Evolutionary conservation across 2,888 invertebrate species (phyloP).

Genomic region (Phyto melanocephala): DNA sequence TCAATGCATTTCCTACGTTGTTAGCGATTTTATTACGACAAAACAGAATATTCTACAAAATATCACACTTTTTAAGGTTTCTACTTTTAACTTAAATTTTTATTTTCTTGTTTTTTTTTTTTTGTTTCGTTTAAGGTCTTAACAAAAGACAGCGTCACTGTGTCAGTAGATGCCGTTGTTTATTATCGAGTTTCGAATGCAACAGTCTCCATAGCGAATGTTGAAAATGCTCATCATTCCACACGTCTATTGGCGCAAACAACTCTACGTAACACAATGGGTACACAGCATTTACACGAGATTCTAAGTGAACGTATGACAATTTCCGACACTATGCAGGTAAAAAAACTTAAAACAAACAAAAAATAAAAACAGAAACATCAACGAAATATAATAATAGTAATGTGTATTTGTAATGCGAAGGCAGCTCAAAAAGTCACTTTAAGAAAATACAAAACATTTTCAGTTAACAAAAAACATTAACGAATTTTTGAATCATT

Average conservation of each 20-base stretch:
- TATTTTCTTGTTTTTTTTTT: background rate
- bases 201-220: conserved; percentile 97
- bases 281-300: conserved; percentile 96
- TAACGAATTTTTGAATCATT: too few relatives aligned
- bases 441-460: background rate
- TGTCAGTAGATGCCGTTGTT: conserved; percentile 96
- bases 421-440: background rate
- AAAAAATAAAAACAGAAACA: background rate
- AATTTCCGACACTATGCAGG: conserved; percentile 83
- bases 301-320: conserved; percentile 97
- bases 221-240: conserved; percentile 97
- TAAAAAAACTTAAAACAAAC: conserved; percentile 16
- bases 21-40: conserved; percentile 17
- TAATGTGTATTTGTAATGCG: background rate
- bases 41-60: background rate
- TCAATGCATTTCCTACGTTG: conserved; percentile 13
- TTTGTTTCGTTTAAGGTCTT: conserved; percentile 78
- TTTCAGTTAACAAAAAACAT: too few relatives aligned
- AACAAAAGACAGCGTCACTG: conserved; percentile 97
- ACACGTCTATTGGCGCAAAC: conserved; percentile 94
- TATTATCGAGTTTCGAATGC: conserved; percentile 97
- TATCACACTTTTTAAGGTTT: background rate
- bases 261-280: conserved; percentile 95
- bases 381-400: conserved; percentile 16
- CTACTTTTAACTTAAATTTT: background rate